Base-by-base conservation (phyloP, 30 jellyfish, hydroid and myxozoan genomes). In the Chironex yamaguchii region DNA sequence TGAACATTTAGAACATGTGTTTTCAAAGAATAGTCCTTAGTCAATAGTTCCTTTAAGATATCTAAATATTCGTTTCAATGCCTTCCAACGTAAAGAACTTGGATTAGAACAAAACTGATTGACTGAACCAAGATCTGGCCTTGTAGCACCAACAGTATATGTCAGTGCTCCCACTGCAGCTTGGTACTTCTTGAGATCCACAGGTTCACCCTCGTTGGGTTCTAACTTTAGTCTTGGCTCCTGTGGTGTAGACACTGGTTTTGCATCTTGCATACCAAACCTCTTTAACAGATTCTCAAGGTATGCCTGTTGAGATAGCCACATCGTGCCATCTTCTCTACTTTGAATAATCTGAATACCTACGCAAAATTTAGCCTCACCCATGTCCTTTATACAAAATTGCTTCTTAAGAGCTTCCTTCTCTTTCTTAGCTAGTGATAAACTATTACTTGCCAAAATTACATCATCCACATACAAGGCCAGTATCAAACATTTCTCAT, bases 181-280 rank as follows among this genome's bases (percentile, higher is more conserved):
- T 63, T 63, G 90, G 49, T 79, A 79, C 71, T 34, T 58, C 26
- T 79, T 81, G 54, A 62, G 62, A 30, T 62, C 82, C n/a, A 79
- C 24, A 27, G 82, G 33, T 17, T 79, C 90, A 51, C 52, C 87
- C 3, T 49, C 34, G 52, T 74, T 74, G 1, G 36, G 62, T 26
- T 14, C 30, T 34, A n/a, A 65, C 62, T 20, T 29, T 30, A 67
- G 62, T 21, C 89, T 79, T 1, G 52, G 71, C 71, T 76, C 89
- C 26, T 76, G 79, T 20, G 89, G 89, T 50, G 89, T 76, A 13
- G 79, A 29, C 27, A 34, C 90, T 54, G 89, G 49, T 53, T 31
- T 52, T 49, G 79, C 53, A 58, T 77, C 67, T 33, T 52, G 89
- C 79, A 77, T 52, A 23, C 71, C 65, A 35, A 62, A 62, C 22